Percentiles rank a stretch among this genome's conserved stretches.
phyloP scores from a whole-genome alignment of 1,140 invertebrate genomes.

The Forficula auricularia region DNA sequence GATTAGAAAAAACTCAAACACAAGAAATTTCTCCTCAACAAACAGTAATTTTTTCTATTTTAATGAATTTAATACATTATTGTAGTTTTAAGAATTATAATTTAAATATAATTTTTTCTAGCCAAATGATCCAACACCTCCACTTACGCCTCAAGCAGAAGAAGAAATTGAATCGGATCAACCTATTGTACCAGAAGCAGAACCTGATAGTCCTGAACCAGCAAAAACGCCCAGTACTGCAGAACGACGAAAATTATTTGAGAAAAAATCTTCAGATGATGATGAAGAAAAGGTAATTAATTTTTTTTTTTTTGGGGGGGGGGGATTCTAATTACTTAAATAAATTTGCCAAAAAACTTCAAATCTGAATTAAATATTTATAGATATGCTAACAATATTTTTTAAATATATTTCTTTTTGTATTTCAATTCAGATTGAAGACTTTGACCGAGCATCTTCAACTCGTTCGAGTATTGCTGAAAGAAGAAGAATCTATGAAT shows the following conservation, averaged over 20 bases:
- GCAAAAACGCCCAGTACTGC: constrained; percentile 58
- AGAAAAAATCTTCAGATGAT: constrained; percentile 19
- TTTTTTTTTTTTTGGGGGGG: no score
- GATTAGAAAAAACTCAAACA: constrained; percentile 3
- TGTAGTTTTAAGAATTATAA: no score
- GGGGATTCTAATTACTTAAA: no score
- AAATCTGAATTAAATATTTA: no score
- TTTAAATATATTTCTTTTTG: no score
- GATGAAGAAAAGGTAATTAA: background rate
- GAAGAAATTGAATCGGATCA: background rate
- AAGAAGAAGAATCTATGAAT: constrained; percentile 54
- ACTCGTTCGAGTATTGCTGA: constrained; percentile 59
- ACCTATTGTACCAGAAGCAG: background rate
- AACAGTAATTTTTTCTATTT: no score
- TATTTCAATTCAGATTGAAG: constrained; percentile 23
- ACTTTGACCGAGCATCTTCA: constrained; percentile 32
- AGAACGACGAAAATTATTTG: constrained; percentile 50
- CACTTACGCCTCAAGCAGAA: no score
- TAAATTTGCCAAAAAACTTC: no score
- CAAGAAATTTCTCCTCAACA: constrained; percentile 11
- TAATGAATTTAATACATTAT: no score
- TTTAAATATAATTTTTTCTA: no score
- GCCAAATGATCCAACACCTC: no score
- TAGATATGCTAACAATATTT: no score
- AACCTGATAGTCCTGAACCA: constrained; percentile 10